Evolutionary conservation across 1,140 invertebrate species (phyloP).

Genomic region (Drosophila saltans): DNA sequence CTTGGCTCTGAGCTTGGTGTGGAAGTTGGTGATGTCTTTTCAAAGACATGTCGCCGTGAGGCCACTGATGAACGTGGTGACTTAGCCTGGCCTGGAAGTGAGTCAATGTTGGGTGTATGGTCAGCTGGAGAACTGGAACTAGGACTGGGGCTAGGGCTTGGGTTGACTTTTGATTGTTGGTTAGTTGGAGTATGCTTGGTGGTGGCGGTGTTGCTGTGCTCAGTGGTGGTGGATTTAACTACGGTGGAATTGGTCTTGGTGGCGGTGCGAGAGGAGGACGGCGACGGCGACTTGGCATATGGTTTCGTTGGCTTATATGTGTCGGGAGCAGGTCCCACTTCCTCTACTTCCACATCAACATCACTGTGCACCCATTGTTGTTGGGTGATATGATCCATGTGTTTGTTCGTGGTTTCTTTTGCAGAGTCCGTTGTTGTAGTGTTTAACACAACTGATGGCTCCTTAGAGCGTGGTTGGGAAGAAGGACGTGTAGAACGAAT

Average conservation of each 20-base stretch:
- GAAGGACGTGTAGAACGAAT: conserved; percentile 1
- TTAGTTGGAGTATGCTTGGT: conserved; percentile 53
- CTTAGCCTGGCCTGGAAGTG: conserved; percentile 62
- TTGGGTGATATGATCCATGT: conserved; percentile 54
- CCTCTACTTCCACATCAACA: conserved; percentile 62
- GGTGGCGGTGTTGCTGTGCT: conserved; percentile 55
- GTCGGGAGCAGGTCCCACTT: conserved; percentile 36
- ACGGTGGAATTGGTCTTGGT: conserved; percentile 30
- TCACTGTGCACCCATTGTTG: conserved; percentile 63
- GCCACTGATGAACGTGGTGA: conserved; percentile 47
- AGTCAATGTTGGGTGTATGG: conserved; percentile 65
- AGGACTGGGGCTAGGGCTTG: conserved; percentile 25
- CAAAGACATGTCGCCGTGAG: conserved; percentile 71
- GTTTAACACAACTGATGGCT: not conserved
- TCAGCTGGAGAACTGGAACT: conserved; percentile 46
- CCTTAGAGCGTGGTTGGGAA: not conserved
- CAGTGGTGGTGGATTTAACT: conserved; percentile 60
- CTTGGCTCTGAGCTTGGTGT: conserved; percentile 14
- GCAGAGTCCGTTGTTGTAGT: conserved; percentile 17
- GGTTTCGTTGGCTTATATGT: conserved; percentile 10
- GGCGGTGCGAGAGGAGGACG: conserved; percentile 33
- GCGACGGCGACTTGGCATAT: conserved; percentile 30
- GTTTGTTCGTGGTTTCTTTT: conserved; percentile 23
- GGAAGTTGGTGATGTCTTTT: conserved; percentile 40
- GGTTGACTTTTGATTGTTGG: conserved; percentile 36